Evolutionary conservation across 1,140 invertebrate genomes (phyloP).

Genomic region (Artemia franciscana): DNA sequence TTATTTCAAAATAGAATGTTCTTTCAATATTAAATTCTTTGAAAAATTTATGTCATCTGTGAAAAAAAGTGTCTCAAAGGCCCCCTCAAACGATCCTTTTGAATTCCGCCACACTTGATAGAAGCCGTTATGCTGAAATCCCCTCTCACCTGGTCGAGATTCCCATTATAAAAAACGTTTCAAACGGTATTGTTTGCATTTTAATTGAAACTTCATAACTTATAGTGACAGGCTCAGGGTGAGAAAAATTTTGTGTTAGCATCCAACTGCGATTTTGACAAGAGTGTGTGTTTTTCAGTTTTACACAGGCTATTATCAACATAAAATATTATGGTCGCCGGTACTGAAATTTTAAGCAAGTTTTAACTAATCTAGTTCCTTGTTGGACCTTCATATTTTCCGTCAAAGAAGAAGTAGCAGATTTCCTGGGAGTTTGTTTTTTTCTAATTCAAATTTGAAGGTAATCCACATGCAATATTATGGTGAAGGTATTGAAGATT

Average conservation of each 20-base stretch:
- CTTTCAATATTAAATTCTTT: too few relatives aligned
- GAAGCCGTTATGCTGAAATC: background rate
- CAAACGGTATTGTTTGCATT: background rate
- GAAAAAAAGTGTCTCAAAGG: background rate
- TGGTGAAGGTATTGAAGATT: too few relatives aligned
- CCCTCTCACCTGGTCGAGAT: background rate
- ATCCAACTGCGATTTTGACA: background rate
- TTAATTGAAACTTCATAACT: background rate
- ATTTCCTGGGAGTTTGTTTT: too few relatives aligned
- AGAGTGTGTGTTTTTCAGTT: background rate
- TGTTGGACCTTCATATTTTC: too few relatives aligned
- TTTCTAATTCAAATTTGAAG: too few relatives aligned
- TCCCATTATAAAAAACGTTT: background rate
- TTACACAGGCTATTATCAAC: background rate
- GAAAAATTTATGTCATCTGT: too few relatives aligned
- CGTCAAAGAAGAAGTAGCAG: too few relatives aligned
- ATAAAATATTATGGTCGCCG: background rate
- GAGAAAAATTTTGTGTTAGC: background rate
- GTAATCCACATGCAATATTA: too few relatives aligned
- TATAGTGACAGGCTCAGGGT: background rate
- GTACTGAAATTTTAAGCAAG: background rate
- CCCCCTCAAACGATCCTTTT: background rate
- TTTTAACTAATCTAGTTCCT: too few relatives aligned
- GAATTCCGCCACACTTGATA: background rate
- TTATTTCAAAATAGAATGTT: too few relatives aligned